These are phyloP conservation scores for Colaptes auratus DNA, from an alignment of 2,113 vertebrate species.

Conservation along the genomic window DNA sequence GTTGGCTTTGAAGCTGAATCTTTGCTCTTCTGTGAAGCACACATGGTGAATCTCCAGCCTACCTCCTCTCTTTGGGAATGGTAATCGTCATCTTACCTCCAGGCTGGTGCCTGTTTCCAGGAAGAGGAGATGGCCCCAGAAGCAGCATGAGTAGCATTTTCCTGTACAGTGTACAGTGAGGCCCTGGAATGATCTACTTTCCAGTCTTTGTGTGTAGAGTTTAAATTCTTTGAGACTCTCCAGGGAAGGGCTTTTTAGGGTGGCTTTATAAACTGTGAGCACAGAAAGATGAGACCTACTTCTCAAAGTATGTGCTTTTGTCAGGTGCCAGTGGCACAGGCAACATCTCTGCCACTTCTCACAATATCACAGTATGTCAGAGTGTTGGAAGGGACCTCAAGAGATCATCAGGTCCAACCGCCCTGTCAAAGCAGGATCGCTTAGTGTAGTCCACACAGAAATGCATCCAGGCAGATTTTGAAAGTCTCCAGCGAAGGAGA, in stretches of 20 bases:
- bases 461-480: too few relatives aligned
- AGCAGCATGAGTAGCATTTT: not conserved
- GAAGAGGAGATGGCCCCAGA: not conserved
- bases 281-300: not conserved
- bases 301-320: not conserved
- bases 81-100: fast-evolving
- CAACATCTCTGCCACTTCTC: not conserved
- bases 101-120: not conserved
- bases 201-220: not conserved
- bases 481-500: too few relatives aligned
- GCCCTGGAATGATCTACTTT: not conserved
- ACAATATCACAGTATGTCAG: too few relatives aligned
- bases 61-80: not conserved
- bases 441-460: too few relatives aligned
- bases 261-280: not conserved
- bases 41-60: not conserved
- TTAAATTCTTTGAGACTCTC: not conserved
- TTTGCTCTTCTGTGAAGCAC: not conserved
- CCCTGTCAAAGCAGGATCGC: too few relatives aligned
- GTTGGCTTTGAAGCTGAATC: not conserved
- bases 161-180: not conserved
- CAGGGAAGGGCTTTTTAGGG: not conserved
- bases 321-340: not conserved
- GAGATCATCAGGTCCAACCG: too few relatives aligned
- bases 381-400: too few relatives aligned